Conservation (phyloP, 1,140 invertebrate species). For the Stenopsyche tienmushanensis region DNA sequence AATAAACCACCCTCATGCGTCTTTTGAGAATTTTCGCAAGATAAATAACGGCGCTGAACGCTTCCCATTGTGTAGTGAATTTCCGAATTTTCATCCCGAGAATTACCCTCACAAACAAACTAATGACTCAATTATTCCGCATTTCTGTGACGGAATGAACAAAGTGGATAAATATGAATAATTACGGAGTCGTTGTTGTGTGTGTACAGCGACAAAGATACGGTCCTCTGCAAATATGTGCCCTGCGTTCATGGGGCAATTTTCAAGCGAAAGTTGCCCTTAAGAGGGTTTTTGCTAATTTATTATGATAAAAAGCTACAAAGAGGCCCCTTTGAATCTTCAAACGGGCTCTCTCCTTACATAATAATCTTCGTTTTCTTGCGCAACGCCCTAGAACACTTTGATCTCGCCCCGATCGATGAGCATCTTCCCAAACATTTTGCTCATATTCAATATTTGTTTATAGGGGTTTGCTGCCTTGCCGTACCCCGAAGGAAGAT, state of each 20-base stretch:
- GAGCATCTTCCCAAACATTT: neutral
- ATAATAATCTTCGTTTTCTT: no score
- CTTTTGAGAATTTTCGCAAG: neutral
- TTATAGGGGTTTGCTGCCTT: no score
- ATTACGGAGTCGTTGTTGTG: neutral
- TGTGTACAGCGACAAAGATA: neutral
- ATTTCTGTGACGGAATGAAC: no score
- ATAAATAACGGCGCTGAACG: neutral
- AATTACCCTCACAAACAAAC: neutral
- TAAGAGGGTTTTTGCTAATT: slow-evolving; percentile 10
- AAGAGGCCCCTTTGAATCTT: neutral
- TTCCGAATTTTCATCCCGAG: slow-evolving; percentile 4
- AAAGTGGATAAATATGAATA: neutral
- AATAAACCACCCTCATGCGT: no score
- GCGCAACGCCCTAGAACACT: neutral
- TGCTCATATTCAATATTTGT: no score
- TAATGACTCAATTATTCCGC: neutral
- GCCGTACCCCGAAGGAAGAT: no score
- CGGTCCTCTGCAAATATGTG: neutral
- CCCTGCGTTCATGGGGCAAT: neutral
- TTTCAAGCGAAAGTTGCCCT: neutral
- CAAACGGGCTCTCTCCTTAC: neutral
- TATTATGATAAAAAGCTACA: slow-evolving; percentile 2
- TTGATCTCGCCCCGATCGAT: slow-evolving; percentile 5
- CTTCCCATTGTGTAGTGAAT: neutral